Conservation (phyloP, 2,888 invertebrate species). For the Frankliniella intonsa region DNA sequence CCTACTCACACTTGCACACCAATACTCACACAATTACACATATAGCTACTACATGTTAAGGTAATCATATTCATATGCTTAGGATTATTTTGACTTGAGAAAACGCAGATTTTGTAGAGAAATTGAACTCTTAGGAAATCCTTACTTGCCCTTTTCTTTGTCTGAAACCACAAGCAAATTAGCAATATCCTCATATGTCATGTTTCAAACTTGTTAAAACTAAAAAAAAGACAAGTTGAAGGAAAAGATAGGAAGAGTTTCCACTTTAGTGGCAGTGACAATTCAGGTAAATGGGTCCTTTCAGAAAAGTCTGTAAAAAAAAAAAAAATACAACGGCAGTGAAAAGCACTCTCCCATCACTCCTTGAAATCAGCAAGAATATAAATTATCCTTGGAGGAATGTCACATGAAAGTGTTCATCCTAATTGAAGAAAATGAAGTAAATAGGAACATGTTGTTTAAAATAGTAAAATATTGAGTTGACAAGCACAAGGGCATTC, state of each 20-base stretch:
- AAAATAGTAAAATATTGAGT: not conserved
- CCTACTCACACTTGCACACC: not conserved
- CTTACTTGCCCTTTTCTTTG: not conserved
- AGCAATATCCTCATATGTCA: not conserved
- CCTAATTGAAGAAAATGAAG: not conserved
- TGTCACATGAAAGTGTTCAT: slow-evolving; percentile 7
- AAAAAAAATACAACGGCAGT: not conserved
- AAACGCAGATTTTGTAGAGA: not conserved
- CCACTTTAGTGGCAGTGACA: slow-evolving; percentile 7
- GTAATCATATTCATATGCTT: not conserved
- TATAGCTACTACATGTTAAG: not conserved
- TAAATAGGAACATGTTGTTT: not conserved
- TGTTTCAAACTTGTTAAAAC: not conserved
- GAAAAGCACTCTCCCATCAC: slow-evolving; percentile 4
- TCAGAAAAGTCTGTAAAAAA: not conserved
- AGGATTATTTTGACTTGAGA: not conserved
- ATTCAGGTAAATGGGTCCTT: not conserved
- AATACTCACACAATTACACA: not conserved
- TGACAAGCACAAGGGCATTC: not conserved
- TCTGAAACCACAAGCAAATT: not conserved
- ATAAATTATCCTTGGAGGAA: slow-evolving; percentile 4
- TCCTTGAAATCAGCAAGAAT: not conserved
- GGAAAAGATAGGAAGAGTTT: not conserved
- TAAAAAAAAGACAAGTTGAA: not conserved
- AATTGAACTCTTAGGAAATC: not conserved